Conservation (phyloP, 35 echinoderm and acorn worm species). For the Heliocidaris erythrogramma region DNA sequence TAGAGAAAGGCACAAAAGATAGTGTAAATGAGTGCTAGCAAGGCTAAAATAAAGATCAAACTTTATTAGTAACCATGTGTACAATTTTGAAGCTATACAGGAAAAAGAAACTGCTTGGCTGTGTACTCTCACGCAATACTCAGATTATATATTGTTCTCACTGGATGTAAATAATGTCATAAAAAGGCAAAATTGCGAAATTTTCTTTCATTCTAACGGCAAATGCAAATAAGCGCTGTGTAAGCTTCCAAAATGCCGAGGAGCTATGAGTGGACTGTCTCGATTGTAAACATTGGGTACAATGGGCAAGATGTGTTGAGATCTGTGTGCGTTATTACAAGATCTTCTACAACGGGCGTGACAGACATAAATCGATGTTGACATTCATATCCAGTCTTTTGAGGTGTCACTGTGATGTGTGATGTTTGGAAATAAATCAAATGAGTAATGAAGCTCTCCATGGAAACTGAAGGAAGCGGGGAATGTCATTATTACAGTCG, state of each 20-base stretch:
- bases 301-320: not conserved
- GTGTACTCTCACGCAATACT: no score
- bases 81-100: no score
- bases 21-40: no score
- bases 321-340: slow-evolving; percentile 2
- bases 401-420: not conserved
- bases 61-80: no score
- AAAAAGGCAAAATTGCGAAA: not conserved
- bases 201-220: not conserved
- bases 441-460: not conserved
- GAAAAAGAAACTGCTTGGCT: no score
- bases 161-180: not conserved
- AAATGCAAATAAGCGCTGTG: not conserved
- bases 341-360: not conserved
- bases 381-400: not conserved
- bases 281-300: not conserved
- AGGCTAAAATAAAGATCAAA: no score
- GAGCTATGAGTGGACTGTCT: not conserved
- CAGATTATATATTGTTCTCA: not conserved
- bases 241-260: not conserved
- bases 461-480: not conserved
- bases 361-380: not conserved
- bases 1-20: no score
- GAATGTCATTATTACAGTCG: not conserved
- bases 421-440: not conserved